Conservation (phyloP, 92 coral and sea anemone genomes). For the Porites evermanni region DNA sequence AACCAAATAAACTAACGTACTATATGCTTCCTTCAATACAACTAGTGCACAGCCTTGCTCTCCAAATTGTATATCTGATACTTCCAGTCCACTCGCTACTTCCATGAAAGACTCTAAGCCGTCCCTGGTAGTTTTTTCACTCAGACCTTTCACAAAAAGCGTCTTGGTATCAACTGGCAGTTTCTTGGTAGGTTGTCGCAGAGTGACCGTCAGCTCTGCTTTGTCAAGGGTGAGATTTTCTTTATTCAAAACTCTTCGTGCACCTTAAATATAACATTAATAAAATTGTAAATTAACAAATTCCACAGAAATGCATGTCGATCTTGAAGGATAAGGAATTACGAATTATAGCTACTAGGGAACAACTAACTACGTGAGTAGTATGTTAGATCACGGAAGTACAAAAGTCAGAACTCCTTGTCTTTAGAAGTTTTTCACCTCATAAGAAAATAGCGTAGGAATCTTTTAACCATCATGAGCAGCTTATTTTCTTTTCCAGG, state of each 20-base stretch:
- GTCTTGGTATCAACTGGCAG: constrained; percentile 42
- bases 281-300: too few species aligned
- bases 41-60: constrained; percentile 47
- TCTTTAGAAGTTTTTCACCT: too few species aligned
- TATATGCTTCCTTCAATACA: constrained; percentile 44
- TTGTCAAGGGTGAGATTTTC: constrained; percentile 42
- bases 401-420: too few species aligned
- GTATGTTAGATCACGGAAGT: too few species aligned
- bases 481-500: too few species aligned
- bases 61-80: constrained; percentile 39
- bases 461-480: too few species aligned
- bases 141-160: constrained; percentile 59
- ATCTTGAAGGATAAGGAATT: too few species aligned
- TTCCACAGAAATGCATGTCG: too few species aligned
- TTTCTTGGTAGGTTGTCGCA: constrained; percentile 39
- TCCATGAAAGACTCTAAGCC: constrained; percentile 64
- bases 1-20: constrained; percentile 9
- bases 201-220: constrained; percentile 19
- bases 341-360: too few species aligned
- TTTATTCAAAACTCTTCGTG: constrained; percentile 50
- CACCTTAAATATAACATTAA: constrained; percentile 8
- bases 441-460: too few species aligned
- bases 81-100: constrained; percentile 55
- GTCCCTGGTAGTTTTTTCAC: constrained; percentile 52
- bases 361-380: too few species aligned